Base-by-base conservation (phyloP, 1,140 invertebrate species). In the Drosophila seguyi region DNA sequence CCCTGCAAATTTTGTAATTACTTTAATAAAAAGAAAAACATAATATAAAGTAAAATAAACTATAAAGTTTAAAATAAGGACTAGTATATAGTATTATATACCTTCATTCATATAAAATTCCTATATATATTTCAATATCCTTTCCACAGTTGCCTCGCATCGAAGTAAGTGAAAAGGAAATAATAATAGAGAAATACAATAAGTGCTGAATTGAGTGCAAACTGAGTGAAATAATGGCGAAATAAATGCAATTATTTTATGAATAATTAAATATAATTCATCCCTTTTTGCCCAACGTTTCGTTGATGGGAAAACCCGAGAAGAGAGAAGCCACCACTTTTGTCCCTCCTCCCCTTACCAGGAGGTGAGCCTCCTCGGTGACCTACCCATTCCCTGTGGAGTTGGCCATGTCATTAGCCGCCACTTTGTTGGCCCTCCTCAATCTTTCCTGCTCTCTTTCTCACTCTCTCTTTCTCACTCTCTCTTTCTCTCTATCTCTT, bases 201-300 rank as follows among this genome's bases (percentile, higher is more conserved):
- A 61, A 68, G 38, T 50, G 29, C 60, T 31, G 20, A 41, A 42
- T 69, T 42, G 18, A 69, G 59, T 65, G 47, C 16, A 69, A 69
- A 58, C 25, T 20, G 29, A 42, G 52, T 55, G 52, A 55, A 59
- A 59, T 69, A 69, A 53, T 45, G 39, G 47, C 60, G n/a, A 53
- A 66, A 69, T 69, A 69, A 69, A 65, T 69, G 31, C 38, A 65
- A 69, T 69, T 52, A 53, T 65, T 41, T 42, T 20, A 69, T 66
- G 29, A 31, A 42, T 52, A 50, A 65, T 69, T 65, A 69, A 65
- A 52, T 29, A 65, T 34, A 60, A 52, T 36, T 52, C 44, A 55
- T 55, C 14, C 34, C 52, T 16, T 11, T 11, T 25, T 27, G 4
- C 27, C 7, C 18, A 14, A 38, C 31, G 31, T 11, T 36, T 53